These are phyloP conservation scores for Copidosoma floridanum DNA, from an alignment of 1,140 invertebrate species.

Conservation along the genomic window DNA sequence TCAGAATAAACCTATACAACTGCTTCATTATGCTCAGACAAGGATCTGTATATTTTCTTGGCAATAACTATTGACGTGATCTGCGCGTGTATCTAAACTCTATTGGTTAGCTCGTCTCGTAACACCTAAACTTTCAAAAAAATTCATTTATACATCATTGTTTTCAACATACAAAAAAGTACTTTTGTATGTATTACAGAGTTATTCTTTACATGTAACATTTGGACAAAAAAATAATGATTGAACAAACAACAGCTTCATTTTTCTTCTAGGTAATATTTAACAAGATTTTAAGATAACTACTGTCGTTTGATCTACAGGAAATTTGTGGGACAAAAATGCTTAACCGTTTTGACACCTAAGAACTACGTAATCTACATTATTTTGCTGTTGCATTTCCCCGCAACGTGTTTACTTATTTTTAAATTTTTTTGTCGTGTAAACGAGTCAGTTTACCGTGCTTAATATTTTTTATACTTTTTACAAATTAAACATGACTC, in stretches of 20 bases:
- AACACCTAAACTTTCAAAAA: not conserved
- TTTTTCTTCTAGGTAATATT: slow-evolving; percentile 5
- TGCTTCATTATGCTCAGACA: slow-evolving; percentile 13
- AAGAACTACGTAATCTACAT: slow-evolving; percentile 11
- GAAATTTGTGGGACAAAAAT: slow-evolving; percentile 9
- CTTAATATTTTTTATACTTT: slow-evolving; percentile 1
- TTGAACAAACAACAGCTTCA: not conserved
- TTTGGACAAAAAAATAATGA: slow-evolving; percentile 17
- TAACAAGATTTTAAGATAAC: slow-evolving; percentile 12
- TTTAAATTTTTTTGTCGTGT: not conserved
- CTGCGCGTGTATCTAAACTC: too few species aligned
- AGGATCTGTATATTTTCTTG: slow-evolving; percentile 19
- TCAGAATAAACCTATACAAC: slow-evolving; percentile 20
- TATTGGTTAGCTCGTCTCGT: too few species aligned
- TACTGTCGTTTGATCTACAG: slow-evolving; percentile 13
- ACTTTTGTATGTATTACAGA: slow-evolving; percentile 12
- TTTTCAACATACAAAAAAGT: slow-evolving; percentile 22
- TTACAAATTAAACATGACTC: slow-evolving; percentile 16
- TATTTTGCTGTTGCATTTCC: too few species aligned
- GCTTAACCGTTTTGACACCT: slow-evolving; percentile 11
- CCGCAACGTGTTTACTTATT: not conserved
- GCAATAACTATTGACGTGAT: slow-evolving; percentile 16
- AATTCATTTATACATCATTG: slow-evolving; percentile 7
- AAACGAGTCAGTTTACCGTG: not conserved
- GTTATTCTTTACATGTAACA: slow-evolving; percentile 1